A percentile compares a stretch with the other conserved stretches of the same genome.
These are phyloP conservation scores for Hyperoodon ampullatus DNA, from an alignment of 2,113 vertebrate genomes.

Conservation along the genomic window DNA sequence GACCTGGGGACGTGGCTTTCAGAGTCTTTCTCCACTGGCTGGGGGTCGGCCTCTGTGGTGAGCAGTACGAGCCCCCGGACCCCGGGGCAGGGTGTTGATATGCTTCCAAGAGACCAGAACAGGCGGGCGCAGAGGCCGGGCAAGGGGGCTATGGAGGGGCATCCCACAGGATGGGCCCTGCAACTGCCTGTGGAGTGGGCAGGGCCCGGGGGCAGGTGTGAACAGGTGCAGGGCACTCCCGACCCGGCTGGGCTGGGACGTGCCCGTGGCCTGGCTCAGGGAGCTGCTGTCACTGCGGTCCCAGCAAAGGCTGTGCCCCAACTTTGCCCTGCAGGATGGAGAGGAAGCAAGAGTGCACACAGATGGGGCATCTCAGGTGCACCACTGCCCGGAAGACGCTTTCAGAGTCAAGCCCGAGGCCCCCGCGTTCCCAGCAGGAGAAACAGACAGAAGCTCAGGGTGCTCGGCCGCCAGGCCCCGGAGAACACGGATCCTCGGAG, in stretches of 20 bases:
- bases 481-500: neutral
- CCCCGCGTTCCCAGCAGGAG: fast-evolving
- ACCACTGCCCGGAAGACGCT: neutral
- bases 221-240: too few relatives aligned
- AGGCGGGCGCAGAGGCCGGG: neutral
- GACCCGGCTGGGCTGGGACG: neutral
- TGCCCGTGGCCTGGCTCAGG: neutral
- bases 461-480: too few relatives aligned
- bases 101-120: neutral
- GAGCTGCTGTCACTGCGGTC: fast-evolving
- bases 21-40: neutral
- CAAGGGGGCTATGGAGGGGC: fast-evolving
- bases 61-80: neutral
- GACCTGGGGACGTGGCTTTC: neutral
- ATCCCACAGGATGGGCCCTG: fast-evolving
- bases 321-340: neutral
- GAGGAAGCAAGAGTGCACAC: neutral
- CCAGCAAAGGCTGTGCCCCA: neutral
- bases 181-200: neutral
- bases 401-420: neutral
- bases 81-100: neutral
- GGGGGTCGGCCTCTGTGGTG: neutral
- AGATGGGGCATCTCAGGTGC: neutral
- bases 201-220: neutral
- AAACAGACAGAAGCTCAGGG: too few relatives aligned